Evolutionary conservation across 2,888 invertebrate species (phyloP).

Genomic region (Aphidoletes aphidimyza): DNA sequence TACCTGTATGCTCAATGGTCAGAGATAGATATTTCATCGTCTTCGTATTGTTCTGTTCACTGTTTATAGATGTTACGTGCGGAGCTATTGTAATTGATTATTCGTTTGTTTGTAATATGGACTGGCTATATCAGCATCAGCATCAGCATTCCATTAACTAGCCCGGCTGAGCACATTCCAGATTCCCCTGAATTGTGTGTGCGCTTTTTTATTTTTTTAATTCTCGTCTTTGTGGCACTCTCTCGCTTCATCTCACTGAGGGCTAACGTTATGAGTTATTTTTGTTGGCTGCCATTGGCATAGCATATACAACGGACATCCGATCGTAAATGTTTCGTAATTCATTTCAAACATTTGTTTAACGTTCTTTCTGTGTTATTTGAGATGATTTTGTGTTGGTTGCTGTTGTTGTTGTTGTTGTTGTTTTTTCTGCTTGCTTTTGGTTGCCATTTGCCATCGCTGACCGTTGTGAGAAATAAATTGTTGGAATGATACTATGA

Average conservation of each 20-base stretch:
- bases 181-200: too few relatives aligned
- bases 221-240: neutral
- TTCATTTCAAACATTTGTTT: conserved; percentile 51
- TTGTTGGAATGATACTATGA: conserved; percentile 34
- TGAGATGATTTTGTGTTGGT: conserved; percentile 44
- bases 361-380: conserved; percentile 49
- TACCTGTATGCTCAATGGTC: conserved; percentile 44
- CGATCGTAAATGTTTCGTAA: conserved; percentile 51
- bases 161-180: conserved; percentile 29
- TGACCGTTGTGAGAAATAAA: neutral
- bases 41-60: conserved; percentile 48
- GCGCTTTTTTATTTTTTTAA: too few relatives aligned
- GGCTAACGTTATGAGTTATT: too few relatives aligned
- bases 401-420: neutral
- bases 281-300: conserved; percentile 15
- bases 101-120: conserved; percentile 49
- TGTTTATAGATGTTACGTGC: conserved; percentile 31
- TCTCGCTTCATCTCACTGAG: neutral
- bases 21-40: conserved; percentile 43
- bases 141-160: conserved; percentile 26
- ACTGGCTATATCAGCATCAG: conserved; percentile 39
- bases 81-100: conserved; percentile 49
- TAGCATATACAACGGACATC: conserved; percentile 21
- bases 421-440: neutral
- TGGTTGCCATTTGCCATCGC: neutral